These are phyloP conservation scores for Notothenia rossii DNA, from an alignment of 2,113 vertebrate genomes.

Conservation along the genomic window DNA sequence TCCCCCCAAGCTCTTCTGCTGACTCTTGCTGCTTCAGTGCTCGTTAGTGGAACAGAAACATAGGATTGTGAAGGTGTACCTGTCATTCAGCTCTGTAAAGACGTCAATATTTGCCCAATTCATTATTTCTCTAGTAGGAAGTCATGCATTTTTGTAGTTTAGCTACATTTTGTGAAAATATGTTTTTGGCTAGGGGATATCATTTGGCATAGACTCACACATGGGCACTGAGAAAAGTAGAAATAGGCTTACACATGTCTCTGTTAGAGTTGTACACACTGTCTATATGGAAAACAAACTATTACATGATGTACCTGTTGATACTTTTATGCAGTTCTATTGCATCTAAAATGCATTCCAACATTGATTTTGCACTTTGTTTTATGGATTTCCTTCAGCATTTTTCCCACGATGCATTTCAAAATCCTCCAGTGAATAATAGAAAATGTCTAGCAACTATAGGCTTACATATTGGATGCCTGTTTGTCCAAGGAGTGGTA, in stretches of 20 bases:
- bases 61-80: neutral
- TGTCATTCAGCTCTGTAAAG: neutral
- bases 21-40: neutral
- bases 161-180: neutral
- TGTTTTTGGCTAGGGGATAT: neutral
- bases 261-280: neutral
- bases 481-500: too few species aligned
- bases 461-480: too few species aligned
- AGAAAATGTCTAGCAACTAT: neutral
- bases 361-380: neutral
- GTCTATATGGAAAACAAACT: neutral
- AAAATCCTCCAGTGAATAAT: neutral
- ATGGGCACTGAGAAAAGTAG: neutral
- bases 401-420: neutral
- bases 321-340: neutral
- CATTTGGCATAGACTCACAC: neutral
- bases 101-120: neutral
- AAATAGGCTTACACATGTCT: neutral
- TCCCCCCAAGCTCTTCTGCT: neutral
- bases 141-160: neutral
- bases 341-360: neutral
- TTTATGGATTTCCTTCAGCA: neutral
- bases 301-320: neutral
- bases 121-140: slow-evolving; percentile 1
- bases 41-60: neutral